A percentile compares a stretch with the other conserved stretches of the same genome.
Conservation (phyloP, 1,140 invertebrate species). For the Eulimnadia texana region DNA sequence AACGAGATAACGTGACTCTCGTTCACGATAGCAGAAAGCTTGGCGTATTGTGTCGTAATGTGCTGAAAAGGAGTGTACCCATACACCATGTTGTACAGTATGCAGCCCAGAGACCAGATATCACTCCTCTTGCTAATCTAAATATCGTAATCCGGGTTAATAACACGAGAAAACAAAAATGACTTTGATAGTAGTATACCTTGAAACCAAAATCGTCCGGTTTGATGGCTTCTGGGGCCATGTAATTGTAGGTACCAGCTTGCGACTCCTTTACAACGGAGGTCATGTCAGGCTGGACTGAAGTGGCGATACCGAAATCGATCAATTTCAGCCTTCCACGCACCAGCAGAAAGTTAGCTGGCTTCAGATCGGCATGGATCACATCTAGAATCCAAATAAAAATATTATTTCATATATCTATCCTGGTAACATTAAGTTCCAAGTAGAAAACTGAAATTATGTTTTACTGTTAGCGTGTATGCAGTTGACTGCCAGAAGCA, state of each 20-base stretch:
- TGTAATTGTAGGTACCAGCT: constrained; percentile 86
- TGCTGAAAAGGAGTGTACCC: constrained; percentile 80
- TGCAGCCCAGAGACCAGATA: constrained; percentile 95
- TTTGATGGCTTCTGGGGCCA: constrained; percentile 83
- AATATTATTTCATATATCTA: constrained; percentile 10
- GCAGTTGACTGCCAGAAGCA: constrained; percentile 76
- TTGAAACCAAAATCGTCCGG: constrained; percentile 27
- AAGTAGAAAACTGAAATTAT: neutral
- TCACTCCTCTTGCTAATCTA: constrained; percentile 86
- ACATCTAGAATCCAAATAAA: constrained; percentile 46
- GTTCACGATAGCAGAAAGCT: constrained; percentile 69
- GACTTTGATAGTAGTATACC: constrained; percentile 20
- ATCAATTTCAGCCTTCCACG: constrained; percentile 80
- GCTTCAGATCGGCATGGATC: constrained; percentile 92
- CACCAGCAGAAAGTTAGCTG: constrained; percentile 88
- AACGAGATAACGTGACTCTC: constrained; percentile 59
- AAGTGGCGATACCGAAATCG: constrained; percentile 95
- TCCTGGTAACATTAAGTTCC: neutral
- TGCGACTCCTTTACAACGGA: constrained; percentile 68
- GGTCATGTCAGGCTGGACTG: constrained; percentile 73
- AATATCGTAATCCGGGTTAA: constrained; percentile 20
- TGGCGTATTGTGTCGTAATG: constrained; percentile 53
- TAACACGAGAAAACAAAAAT: neutral
- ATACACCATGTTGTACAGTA: constrained; percentile 85
- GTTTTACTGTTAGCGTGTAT: constrained; percentile 70